Evolutionary conservation across 1,140 invertebrate species (phyloP), one percentile per base, ranked within the genome.

Genomic region (Matsumurasca onukii): DNA sequence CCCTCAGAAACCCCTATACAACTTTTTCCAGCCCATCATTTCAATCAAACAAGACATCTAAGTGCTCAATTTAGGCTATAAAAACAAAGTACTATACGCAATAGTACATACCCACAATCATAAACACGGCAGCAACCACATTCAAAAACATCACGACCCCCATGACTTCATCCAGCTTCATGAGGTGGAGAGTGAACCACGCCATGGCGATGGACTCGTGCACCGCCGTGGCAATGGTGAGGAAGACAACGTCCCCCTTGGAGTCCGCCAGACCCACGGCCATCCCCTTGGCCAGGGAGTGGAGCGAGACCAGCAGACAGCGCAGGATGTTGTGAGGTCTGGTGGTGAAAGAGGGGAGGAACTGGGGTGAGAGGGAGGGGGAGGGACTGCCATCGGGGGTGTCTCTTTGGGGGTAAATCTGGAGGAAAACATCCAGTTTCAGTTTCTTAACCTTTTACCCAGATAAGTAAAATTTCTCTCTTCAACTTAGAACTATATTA

Each of bases 281-380:
- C 49, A 51, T 51, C 49, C 49, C 49, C n/a, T 51, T 17, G 49
- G 17, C 49, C 3, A 51, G 49, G 49, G 17, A 17, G 49, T 51
- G 49, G 5, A 51, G n/a, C 5, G 49, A 51, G 17, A 51, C 3
- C 24, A 51, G 49, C 49, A 20, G 17, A 5, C 49, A 17, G n/a
- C 49, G 49, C n/a, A 22, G 49, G 3, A 51, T 22, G 49, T 5
- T 20, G 5, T 51, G 49, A 22, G 24, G 3, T 5, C 3, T 20
- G 3, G 3, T 3, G 24, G n/a, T n/a, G n/a, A n/a, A n/a, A n/a
- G n/a, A n/a, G n/a, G 17, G 3, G 49, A 51, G 3, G 49, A 51
- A 22, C 49, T 51, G 49, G 49, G 49, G n/a, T n/a, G n/a, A n/a
- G n/a, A n/a, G n/a, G n/a, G n/a, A n/a, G n/a, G n/a, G n/a, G n/a